Base-by-base conservation (phyloP, 2,888 invertebrate species). In the Tinea trinotella region DNA sequence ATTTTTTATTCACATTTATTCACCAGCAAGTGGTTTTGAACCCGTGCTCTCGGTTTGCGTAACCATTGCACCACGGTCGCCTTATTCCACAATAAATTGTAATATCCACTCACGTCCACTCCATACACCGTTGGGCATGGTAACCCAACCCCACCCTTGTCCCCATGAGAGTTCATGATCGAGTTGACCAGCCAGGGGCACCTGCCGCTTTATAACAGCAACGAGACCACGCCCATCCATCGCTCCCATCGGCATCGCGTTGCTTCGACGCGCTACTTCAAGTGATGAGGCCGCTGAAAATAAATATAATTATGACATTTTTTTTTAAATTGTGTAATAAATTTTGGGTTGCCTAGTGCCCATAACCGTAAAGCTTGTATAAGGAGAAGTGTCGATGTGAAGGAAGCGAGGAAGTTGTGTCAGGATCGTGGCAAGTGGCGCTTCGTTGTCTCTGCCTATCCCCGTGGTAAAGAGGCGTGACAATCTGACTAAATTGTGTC, bases 61-160 rank as follows among this genome's bases (percentile, higher is more conserved):
- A n/a, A n/a, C n/a, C n/a, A n/a, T n/a, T n/a, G n/a, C n/a, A n/a
- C n/a, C n/a, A n/a, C n/a, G n/a, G n/a, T n/a, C n/a, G n/a, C n/a
- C n/a, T n/a, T n/a, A n/a, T n/a, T n/a, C n/a, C n/a, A n/a, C 9
- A 9, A 5, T 24, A 9, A 7, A 24, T 24, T 24, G 24, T 7
- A 24, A 24, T 12, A 7, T 44, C 10, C 60, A 82, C 84, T 82
- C 61, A 88, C 90, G 88, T 65, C 90, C 90, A 62, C 89, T 90
- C 90, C 90, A 90, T 1, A 89, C 90, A 6, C 90, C 90, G 57
- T 90, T 90, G 9, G 90, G 90, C 63, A 90, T 67, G 10, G 90
- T 91, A 55, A 91, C 90, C 91, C 91, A 92, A 1, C 92, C 92
- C 91, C 91, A 92, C 49, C 92, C 92, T 62, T 92, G 92, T 3